These are phyloP conservation scores for Spatulosminthurus flaviceps DNA, from an alignment of 2,888 invertebrate genomes.

Conservation along the genomic window DNA sequence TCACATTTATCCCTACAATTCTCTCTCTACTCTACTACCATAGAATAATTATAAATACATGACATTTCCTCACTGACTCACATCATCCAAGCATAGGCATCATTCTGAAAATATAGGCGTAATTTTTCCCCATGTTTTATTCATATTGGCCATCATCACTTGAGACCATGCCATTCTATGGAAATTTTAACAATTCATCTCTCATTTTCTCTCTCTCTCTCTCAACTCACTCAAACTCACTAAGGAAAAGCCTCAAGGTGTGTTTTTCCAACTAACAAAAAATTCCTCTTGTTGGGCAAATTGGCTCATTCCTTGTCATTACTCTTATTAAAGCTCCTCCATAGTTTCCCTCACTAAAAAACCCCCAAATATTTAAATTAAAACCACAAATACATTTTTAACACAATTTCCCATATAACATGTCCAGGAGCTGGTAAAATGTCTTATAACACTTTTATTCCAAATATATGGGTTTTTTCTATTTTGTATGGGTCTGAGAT, in stretches of 20 bases:
- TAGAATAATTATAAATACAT: neutral
- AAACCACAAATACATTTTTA: no score
- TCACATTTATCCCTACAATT: neutral
- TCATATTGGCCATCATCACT: slow-evolving; percentile 37
- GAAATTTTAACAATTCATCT: neutral
- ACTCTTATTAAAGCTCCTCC: no score
- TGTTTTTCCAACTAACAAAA: no score
- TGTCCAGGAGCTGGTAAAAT: no score
- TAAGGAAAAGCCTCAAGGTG: no score
- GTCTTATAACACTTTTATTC: no score
- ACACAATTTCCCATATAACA: no score
- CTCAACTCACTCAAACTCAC: neutral
- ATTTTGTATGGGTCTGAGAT: neutral
- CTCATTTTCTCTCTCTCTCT: no score
- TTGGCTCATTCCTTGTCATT: no score
- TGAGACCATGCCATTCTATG: slow-evolving; percentile 1
- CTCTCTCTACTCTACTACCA: neutral
- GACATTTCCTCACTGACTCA: neutral
- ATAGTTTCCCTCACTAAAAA: no score
- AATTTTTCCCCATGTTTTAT: slow-evolving; percentile 38
- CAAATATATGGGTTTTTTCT: neutral
- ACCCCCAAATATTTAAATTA: no score
- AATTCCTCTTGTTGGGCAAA: no score
- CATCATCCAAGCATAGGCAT: neutral
- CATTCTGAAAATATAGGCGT: slow-evolving; percentile 15